Base-by-base conservation (phyloP, 2,888 invertebrate species). In the Bombyx huttoni region DNA sequence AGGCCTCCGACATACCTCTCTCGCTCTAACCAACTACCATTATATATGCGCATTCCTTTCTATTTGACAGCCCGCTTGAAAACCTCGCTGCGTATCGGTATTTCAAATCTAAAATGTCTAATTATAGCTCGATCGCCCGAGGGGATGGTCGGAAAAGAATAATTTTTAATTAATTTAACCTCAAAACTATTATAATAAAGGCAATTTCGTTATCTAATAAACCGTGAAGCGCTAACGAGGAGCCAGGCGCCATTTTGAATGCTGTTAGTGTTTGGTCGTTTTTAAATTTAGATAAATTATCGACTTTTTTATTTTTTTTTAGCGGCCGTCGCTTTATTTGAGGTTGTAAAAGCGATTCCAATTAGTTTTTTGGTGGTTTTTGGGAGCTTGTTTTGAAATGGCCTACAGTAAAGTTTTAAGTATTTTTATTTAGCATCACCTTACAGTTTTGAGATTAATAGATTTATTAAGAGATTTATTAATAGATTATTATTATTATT, bases 191-290 rank as follows among this genome's bases (percentile, higher is more conserved):
- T 83, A 84, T 83, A 85, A 85, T 86, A 75, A 73, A 75, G 72
- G 77, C 84, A 86, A 86, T 87, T 86, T 84, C 67, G 81, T 82
- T 82, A 83, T 81, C 85, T 86, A 83, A 86, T 86, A 86, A 81
- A 76, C 78, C 78, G 70, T 85, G 78, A 77, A 73, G 78, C 70
- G 74, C 68, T 84, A 83, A 84, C 82, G 76, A 81, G 80, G 67
- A 56, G 61, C 57, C 63, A 59, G 75, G 65, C 78, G 82, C 84
- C 81, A 84, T 86, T 72, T 84, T 84, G 74, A 63, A 12, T 46
- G 34, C 53, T 46, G 51, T 47, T 53, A 53, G 49, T 49, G 50
- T 53, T 34, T 35, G 14, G 40, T 51, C 47, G 24, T 33, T 51
- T 35, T 33, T 6, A 46, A 50, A n/a, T 14, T 50, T 50, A 45